These are phyloP conservation scores for Paedocypris sp. DNA, from an alignment of 2,113 vertebrate species.

Conservation along the genomic window DNA sequence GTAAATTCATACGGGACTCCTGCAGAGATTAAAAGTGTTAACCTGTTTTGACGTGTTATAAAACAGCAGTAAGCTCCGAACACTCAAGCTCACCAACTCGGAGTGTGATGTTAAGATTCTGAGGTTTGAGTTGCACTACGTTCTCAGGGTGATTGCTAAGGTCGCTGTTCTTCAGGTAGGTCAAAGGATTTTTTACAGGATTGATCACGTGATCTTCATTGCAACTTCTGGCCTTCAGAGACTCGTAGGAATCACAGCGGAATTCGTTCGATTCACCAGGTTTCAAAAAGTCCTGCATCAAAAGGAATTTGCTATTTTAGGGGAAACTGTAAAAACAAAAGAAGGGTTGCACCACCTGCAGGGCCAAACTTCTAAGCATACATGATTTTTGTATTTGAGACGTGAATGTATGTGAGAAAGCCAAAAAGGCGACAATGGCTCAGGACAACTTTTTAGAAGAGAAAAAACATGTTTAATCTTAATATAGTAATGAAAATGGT, in stretches of 20 bases:
- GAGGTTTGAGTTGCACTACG: slow-evolving; percentile 59
- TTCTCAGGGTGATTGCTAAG: slow-evolving; percentile 34
- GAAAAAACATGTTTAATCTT: no score
- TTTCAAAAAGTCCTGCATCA: slow-evolving; percentile 54
- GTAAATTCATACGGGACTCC: slow-evolving; percentile 54
- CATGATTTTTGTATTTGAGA: no score
- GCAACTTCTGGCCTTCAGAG: slow-evolving; percentile 53
- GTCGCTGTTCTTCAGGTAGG: slow-evolving; percentile 28
- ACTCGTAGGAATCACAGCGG: slow-evolving; percentile 51
- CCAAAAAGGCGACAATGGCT: no score
- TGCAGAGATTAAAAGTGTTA: no score
- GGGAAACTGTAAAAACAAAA: no score
- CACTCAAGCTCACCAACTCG: slow-evolving; percentile 47
- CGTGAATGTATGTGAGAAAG: no score
- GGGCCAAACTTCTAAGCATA: no score
- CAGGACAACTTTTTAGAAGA: no score
- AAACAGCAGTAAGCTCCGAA: neutral
- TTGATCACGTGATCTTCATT: slow-evolving; percentile 36
- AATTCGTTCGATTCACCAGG: slow-evolving; percentile 45
- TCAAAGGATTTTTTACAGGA: slow-evolving; percentile 7
- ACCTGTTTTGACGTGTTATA: no score
- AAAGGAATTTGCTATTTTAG: neutral
- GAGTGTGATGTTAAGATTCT: slow-evolving; percentile 49
- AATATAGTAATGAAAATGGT: no score
- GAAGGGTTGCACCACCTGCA: no score